Base-by-base conservation (phyloP, 2,888 invertebrate genomes). In the Hybos culiciformis region DNA sequence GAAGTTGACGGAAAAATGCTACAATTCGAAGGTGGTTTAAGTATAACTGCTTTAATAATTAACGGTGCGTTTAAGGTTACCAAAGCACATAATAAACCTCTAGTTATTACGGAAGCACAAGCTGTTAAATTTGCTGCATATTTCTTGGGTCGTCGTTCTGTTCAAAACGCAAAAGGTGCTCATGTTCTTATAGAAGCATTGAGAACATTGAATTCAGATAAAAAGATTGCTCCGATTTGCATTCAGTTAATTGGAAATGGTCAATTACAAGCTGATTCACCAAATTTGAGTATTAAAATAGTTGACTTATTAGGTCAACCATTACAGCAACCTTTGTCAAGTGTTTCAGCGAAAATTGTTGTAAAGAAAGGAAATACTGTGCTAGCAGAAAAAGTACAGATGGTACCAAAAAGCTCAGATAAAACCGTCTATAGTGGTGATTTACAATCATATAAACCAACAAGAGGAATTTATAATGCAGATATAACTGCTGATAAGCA, bases 21-120 rank as follows among this genome's bases (percentile, higher is more conserved):
- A 48, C 86, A 94, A 69, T 96, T 92, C 66, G 96, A 96, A 63
- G 88, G 90, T 23, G 90, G 90, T 8, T 70, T 92, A 40, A 83
- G 84, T 3, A 78, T 82, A 37, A 88, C 88, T 1, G 75, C 78
- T 0, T 58, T 75, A 23, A 56, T 80, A 23, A 64, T 80, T 2
- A 70, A 74, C 14, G 76, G 77, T 19, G 72, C 73, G 1, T 60
- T 70, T 33, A 73, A 73, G 53, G 66, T 83, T 8, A 72, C 79
- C 11, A 71, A 72, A 40, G 63, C 70, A n/a, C 64, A 73, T 20
- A 75, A 76, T 44, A 78, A 77, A 55, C 70, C 78, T 17, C 74
- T 79, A 31, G 81, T 86, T 0, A 64, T 94, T 44, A 77, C 73
- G 7, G 72, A 76, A 53, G 80, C 79, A 20, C 92, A 93, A 68